Percentiles rank a stretch among this genome's conserved stretches.
Evolutionary conservation across 1,140 invertebrate species (phyloP).

Genomic region (Euwallacea similis): DNA sequence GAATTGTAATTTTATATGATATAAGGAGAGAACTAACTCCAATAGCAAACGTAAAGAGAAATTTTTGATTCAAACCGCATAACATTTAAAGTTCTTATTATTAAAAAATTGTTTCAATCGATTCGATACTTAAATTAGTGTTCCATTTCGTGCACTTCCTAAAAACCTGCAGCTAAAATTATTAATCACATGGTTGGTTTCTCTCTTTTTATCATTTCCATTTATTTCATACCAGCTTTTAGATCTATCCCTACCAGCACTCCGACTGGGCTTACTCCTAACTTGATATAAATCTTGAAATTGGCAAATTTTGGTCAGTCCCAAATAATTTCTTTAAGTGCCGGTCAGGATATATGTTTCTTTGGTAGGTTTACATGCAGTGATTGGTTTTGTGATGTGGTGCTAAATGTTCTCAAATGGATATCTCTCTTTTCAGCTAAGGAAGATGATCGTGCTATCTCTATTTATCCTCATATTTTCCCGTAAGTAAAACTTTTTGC

Average conservation of each 20-base stretch:
- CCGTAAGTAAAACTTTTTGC: conserved; percentile 27
- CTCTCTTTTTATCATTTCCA: conserved; percentile 43
- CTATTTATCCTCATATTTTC: conserved; percentile 23
- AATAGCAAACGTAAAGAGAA: conserved; percentile 29
- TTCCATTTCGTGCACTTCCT: conserved; percentile 44
- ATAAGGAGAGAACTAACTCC: background rate
- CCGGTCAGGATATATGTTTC: conserved; percentile 35
- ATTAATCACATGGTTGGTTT: conserved; percentile 43
- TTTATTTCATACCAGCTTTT: conserved; percentile 34
- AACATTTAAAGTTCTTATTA: conserved; percentile 15
- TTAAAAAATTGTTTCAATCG: conserved; percentile 41
- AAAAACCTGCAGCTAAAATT: conserved; percentile 38
- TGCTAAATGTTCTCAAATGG: conserved; percentile 16
- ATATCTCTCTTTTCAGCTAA: conserved; percentile 35
- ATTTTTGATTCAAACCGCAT: conserved; percentile 34
- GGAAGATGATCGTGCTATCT: conserved; percentile 25
- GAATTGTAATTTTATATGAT: conserved; percentile 9
- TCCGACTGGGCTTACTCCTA: conserved; percentile 5
- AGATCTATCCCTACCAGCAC: conserved; percentile 23
- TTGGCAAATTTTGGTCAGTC: conserved; percentile 36
- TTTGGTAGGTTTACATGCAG: conserved; percentile 39
- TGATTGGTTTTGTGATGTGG: conserved; percentile 25
- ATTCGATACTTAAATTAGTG: conserved; percentile 43
- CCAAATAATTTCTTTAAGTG: conserved; percentile 27
- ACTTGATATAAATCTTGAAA: conserved; percentile 38